phyloP scores from a whole-genome alignment of 2,888 invertebrate genomes.

The Blera fallax region DNA sequence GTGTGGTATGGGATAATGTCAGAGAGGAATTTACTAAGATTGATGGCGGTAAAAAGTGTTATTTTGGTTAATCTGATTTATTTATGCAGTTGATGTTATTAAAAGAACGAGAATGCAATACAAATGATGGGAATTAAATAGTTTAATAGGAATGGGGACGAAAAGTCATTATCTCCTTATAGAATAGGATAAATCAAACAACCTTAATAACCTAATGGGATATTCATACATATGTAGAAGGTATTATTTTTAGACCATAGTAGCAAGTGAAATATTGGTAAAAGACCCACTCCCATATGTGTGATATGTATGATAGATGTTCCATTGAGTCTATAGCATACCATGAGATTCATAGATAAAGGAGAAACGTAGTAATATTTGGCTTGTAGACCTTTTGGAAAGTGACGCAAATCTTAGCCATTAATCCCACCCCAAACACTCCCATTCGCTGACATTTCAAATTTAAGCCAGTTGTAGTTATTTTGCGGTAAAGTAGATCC shows the following conservation, averaged over 20 bases:
- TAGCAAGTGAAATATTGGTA: background rate
- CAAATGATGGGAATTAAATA: background rate
- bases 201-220: background rate
- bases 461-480: background rate
- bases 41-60: slow-evolving; percentile 5
- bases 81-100: background rate
- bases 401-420: background rate
- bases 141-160: background rate
- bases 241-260: background rate
- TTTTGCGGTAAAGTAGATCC: background rate
- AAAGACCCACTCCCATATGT: background rate
- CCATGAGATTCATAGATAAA: background rate
- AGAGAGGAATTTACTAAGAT: slow-evolving; percentile 11
- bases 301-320: background rate
- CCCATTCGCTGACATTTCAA: background rate
- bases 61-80: slow-evolving; percentile 24
- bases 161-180: background rate
- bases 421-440: background rate
- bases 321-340: background rate
- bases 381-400: background rate
- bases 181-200: background rate
- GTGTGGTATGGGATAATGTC: background rate
- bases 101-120: background rate
- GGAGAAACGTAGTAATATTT: background rate
- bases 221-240: no score